Evolutionary conservation across 1,140 invertebrate genomes (phyloP).

Genomic region (Drosophila mauritiana): DNA sequence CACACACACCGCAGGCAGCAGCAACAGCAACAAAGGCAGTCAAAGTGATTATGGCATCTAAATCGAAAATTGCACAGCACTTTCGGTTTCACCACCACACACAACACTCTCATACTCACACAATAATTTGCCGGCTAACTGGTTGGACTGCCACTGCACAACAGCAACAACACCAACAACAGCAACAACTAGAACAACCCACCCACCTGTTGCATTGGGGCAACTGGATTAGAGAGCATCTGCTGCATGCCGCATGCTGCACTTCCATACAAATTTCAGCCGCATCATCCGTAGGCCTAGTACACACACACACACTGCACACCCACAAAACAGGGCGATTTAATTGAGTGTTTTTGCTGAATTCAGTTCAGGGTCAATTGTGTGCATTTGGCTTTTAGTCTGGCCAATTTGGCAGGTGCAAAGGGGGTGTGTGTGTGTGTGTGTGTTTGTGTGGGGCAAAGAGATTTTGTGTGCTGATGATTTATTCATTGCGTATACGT

Average conservation of each 20-base stretch:
- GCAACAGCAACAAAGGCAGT: slow-evolving; percentile 17
- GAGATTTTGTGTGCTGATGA: slow-evolving; percentile 42
- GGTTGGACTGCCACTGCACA: slow-evolving; percentile 8
- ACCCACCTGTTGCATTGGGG: slow-evolving; percentile 67
- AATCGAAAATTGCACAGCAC: slow-evolving; percentile 75
- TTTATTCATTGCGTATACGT: slow-evolving; percentile 75
- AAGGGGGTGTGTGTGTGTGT: slow-evolving; percentile 7
- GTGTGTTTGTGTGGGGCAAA: background rate
- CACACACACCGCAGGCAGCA: slow-evolving; percentile 49
- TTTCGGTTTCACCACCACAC: slow-evolving; percentile 61
- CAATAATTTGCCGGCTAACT: slow-evolving; percentile 44
- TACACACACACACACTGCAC: slow-evolving; percentile 1
- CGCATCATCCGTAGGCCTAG: slow-evolving; percentile 47
- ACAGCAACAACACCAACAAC: too few species aligned
- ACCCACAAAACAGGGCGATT: slow-evolving; percentile 33
- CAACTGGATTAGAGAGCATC: slow-evolving; percentile 70
- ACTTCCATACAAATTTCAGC: slow-evolving; percentile 62
- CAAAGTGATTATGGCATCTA: slow-evolving; percentile 57
- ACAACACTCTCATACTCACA: slow-evolving; percentile 8
- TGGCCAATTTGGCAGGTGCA: slow-evolving; percentile 54
- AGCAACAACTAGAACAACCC: slow-evolving; percentile 27
- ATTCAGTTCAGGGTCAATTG: slow-evolving; percentile 79
- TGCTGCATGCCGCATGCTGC: slow-evolving; percentile 15
- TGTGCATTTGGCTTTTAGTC: slow-evolving; percentile 59
- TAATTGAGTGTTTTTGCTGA: slow-evolving; percentile 66